phyloP scores from a whole-genome alignment of 2,888 invertebrate genomes.

The Leucophenga maculata region DNA sequence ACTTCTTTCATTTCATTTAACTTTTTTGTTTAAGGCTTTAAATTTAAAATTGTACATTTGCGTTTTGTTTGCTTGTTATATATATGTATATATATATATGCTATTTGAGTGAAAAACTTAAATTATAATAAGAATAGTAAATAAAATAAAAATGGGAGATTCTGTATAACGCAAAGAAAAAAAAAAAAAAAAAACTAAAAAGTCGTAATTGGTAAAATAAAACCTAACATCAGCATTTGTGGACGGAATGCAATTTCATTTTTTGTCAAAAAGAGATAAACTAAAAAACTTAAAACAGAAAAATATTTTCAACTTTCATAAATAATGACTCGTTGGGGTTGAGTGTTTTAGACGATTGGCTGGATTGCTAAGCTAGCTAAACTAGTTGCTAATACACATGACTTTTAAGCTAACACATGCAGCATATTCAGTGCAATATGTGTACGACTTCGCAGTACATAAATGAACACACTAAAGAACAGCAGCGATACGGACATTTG shows the following conservation, averaged over 20 bases:
- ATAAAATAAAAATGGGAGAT: constrained; percentile 32
- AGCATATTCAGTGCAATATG: constrained; percentile 58
- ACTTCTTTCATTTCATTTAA: constrained; percentile 41
- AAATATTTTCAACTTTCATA: background rate
- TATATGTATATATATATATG: constrained; percentile 33
- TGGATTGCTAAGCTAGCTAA: background rate
- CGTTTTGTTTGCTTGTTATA: constrained; percentile 37
- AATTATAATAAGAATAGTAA: constrained; percentile 7
- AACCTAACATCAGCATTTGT: constrained; percentile 47
- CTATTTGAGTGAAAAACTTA: constrained; percentile 24
- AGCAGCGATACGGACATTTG: constrained; percentile 65
- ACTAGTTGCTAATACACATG: constrained; percentile 1
- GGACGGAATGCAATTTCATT: constrained; percentile 63
- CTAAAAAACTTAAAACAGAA: constrained; percentile 36
- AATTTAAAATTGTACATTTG: constrained; percentile 53
- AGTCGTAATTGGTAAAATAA: constrained; percentile 31
- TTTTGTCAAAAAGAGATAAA: constrained; percentile 32
- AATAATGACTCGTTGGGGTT: background rate
- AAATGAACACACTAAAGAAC: constrained; percentile 66
- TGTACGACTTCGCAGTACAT: constrained; percentile 65
- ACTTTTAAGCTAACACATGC: constrained; percentile 54
- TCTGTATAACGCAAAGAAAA: constrained; percentile 9
- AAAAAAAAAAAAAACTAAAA: background rate
- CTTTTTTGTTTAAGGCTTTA: background rate
- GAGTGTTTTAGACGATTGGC: background rate